These are phyloP conservation scores for Oxycera nigricornis DNA, from an alignment of 2,888 invertebrate species.

Conservation along the genomic window DNA sequence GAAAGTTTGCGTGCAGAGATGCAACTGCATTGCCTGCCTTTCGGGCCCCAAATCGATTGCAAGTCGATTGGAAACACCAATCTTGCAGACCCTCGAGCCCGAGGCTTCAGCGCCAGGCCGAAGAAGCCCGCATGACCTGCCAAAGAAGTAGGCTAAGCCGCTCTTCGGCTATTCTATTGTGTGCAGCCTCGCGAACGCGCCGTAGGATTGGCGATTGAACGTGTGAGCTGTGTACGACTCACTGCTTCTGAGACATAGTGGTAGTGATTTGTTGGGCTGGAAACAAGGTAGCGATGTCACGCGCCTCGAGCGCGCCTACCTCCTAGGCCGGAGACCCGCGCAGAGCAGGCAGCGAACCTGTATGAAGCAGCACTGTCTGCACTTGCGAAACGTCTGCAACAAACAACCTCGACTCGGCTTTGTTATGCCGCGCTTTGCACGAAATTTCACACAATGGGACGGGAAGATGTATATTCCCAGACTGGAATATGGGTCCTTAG, in stretches of 20 bases:
- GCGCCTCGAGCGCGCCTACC: not conserved
- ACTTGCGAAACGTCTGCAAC: conserved; percentile 18
- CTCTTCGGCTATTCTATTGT: not conserved
- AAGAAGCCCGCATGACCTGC: not conserved
- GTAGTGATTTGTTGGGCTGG: not conserved
- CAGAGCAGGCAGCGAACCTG: not conserved
- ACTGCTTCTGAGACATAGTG: not conserved
- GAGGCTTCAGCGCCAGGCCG: too few species aligned
- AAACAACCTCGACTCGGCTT: not conserved
- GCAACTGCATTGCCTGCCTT: too few species aligned
- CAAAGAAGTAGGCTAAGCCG: conserved; percentile 21
- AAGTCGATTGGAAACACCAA: too few species aligned
- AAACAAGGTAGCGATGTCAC: not conserved
- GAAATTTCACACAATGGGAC: too few species aligned
- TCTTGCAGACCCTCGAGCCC: not conserved
- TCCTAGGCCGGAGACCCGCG: not conserved
- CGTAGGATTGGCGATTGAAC: not conserved
- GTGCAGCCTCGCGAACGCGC: not conserved
- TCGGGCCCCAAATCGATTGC: too few species aligned
- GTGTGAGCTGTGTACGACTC: not conserved
- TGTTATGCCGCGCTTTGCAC: not conserved
- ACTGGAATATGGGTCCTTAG: not conserved
- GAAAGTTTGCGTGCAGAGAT: not conserved
- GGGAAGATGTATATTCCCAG: not conserved
- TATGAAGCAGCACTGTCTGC: not conserved